These are phyloP conservation scores for Sceloporus undulatus DNA, from an alignment of 2,113 vertebrate genomes.

Conservation along the genomic window DNA sequence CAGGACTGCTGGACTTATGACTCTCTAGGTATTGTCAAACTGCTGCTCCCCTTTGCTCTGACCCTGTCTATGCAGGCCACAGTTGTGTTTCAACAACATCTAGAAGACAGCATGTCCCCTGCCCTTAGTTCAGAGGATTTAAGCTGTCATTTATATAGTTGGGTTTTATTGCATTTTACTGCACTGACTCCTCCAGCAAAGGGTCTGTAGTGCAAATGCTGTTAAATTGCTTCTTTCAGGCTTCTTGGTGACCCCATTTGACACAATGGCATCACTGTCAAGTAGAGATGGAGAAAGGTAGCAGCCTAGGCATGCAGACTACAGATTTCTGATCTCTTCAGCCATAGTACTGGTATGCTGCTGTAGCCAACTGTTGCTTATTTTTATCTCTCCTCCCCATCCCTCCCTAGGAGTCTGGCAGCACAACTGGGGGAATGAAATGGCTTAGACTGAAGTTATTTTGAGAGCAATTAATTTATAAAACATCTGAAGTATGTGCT, in stretches of 20 bases:
- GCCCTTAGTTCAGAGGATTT: neutral
- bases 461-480: constrained; percentile 43
- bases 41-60: neutral
- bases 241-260: constrained; percentile 14
- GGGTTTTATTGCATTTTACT: neutral
- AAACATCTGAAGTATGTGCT: constrained; percentile 35
- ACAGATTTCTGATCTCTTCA: constrained; percentile 28
- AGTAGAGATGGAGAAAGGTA: constrained; percentile 11
- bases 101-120: neutral
- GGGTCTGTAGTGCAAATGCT: neutral
- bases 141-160: neutral
- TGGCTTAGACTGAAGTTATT: constrained; percentile 36
- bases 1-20: neutral
- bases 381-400: constrained; percentile 17
- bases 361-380: constrained; percentile 31
- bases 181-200: neutral
- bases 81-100: neutral
- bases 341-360: constrained; percentile 17
- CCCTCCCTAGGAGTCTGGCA: constrained; percentile 22
- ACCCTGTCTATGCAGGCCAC: neutral
- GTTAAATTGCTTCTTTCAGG: neutral
- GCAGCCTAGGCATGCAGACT: neutral
- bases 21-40: neutral
- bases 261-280: constrained; percentile 6
- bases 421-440: constrained; percentile 31